Evolutionary conservation across 1,140 invertebrate species (phyloP), one percentile per base, ranked within the genome.

Genomic region (Zaprionus nigranus): DNA sequence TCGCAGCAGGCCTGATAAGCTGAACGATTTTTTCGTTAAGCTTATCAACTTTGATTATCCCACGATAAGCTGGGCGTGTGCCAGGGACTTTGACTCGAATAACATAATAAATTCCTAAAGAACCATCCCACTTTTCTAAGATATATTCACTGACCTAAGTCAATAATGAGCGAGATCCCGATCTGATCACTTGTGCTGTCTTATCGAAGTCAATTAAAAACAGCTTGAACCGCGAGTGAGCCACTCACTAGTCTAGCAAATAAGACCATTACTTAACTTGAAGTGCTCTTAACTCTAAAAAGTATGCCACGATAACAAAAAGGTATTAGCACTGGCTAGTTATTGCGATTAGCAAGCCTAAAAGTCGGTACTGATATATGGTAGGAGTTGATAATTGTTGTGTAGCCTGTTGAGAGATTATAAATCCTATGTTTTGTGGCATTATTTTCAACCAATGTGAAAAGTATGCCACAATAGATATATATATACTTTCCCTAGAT

Each of bases 21-120:
- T 34, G 4, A 5, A 30, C 13, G n/a, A 20, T 58, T 26, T 36
- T 66, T 68, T 69, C 40, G 36, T 7, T 17, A 43, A 12, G 24
- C 53, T 75, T 62, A 75, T 75, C 72, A 69, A 26, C 24, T 22
- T 28, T 69, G 65, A 69, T 75, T 62, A 75, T 75, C 67, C 59
- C 28, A 3, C 24, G 51, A 70, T 70, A 70, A 70, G 40, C n/a
- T 17, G 0, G n/a, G 2, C 46, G 66, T 62, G 66, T 30, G 36
- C 5, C 40, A 30, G 12, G 24, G 46, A 34, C 26, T 46, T 13
- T 24, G 20, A 11, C 20, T 22, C 9, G 17, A 51, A 24, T 24
- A 22, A 51, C 11, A 51, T 51, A 22, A 13, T 20, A 51, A 51
- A 51, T 12, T 24, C 9, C 46, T 24, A 13, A 24, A 13, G 4